Evolutionary conservation across 1,140 invertebrate genomes (phyloP), one percentile per base, ranked within the genome.

Genomic region (Limonius californicus): DNA sequence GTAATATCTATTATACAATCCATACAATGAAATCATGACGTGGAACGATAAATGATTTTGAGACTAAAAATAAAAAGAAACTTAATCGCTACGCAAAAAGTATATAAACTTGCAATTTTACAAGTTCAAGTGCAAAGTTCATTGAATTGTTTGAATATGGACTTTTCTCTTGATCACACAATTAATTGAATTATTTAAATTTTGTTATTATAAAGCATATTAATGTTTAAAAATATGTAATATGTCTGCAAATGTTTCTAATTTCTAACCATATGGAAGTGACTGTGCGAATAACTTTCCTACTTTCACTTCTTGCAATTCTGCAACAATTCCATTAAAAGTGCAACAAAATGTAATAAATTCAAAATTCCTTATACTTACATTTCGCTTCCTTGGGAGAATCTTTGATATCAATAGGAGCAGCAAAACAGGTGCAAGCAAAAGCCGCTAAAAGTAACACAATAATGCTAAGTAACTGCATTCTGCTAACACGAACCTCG

Each of bases 371-470:
- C 21, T 59, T 60, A 54, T 16, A 66, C 67, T 68, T 61, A 68
- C 67, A 68, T 56, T 68, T 62, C 12, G 54, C 62, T 18, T 64
- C 62, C 50, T 64, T 61, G 9, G 61, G 54, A 6, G 62, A 59
- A 32, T 63, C 62, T 53, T 67, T 64, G 18, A 53, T 64, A 35
- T 67, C 67, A 23, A 30, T 30, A 32, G 62, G 65, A 18, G 53
- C 61, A 42, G 57, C 47, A 39, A 14, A 43, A 20, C 35, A 42
- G 53, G 11, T 30, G 47, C 57, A 59, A 43, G 59, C 6, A 59
- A 63, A 39, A 27, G 50, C 12, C 27, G 47, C 14, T 19, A 43
- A 8, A 43, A 54, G 23, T 19, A 54, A 19, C 20, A 53, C 54
- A 63, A 50, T 18, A 50, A 50, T 23, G 11, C 54, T n/a, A 4